These are phyloP conservation scores for Nothura maculosa DNA, from an alignment of 2,797 vertebrate genomes.

Conservation along the genomic window DNA sequence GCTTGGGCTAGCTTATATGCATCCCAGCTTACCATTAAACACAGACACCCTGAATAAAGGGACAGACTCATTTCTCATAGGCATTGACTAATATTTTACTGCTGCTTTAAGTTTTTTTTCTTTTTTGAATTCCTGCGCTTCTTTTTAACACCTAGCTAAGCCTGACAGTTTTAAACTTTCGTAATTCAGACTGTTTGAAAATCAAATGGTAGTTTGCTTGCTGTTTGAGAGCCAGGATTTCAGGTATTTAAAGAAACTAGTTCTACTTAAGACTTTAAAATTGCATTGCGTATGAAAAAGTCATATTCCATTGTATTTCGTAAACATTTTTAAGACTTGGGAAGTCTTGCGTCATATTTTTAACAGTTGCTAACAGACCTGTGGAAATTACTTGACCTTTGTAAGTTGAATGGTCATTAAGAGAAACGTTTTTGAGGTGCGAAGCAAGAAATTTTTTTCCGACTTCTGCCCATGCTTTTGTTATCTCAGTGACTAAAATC, in stretches of 20 bases:
- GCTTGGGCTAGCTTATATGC: slow-evolving; percentile 98
- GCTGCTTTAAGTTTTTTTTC: slow-evolving; percentile 92
- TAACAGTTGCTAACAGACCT: neutral
- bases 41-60: slow-evolving; percentile 92
- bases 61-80: slow-evolving; percentile 97
- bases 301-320: neutral
- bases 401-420: neutral
- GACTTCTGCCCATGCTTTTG: neutral
- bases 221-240: neutral
- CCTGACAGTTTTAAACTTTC: neutral
- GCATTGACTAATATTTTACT: slow-evolving; percentile 96
- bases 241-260: neutral
- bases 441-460: neutral
- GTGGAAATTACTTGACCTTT: neutral
- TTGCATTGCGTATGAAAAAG: neutral
- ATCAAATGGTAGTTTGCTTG: neutral
- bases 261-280: neutral
- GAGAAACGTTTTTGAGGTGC: neutral
- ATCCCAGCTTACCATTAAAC: slow-evolving; percentile 97
- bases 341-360: too few relatives aligned
- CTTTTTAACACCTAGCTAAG: slow-evolving; percentile 68
- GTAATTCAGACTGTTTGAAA: neutral
- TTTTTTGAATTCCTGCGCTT: slow-evolving; percentile 74
- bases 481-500: neutral
- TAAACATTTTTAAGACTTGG: neutral